A percentile compares a stretch with the other conserved stretches of the same genome.
phyloP scores from a whole-genome alignment of 2,888 invertebrate species.

The Therioaphis trifolii region DNA sequence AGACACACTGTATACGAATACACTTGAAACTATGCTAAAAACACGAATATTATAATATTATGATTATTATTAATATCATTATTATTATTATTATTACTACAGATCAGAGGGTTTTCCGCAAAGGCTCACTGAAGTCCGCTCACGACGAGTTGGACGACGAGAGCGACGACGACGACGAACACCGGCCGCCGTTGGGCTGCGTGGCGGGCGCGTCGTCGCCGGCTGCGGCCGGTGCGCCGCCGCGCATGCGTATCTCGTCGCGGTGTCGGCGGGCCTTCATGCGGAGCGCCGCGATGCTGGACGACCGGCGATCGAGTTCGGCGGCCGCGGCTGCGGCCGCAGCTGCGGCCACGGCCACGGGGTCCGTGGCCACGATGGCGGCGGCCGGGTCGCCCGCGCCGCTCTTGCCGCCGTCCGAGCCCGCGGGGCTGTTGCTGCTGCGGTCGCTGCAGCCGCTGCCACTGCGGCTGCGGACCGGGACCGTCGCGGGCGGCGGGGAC shows the following conservation, averaged over 20 bases:
- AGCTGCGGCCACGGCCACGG: constrained; percentile 65
- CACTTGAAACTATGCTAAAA: too few relatives aligned
- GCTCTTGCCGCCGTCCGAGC: constrained; percentile 74
- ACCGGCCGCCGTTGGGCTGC: background rate
- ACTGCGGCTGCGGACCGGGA: constrained; percentile 65
- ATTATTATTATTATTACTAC: too few relatives aligned
- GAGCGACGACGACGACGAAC: constrained; percentile 37
- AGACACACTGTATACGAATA: too few relatives aligned
- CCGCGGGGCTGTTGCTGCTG: constrained; percentile 76
- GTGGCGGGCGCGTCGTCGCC: constrained; percentile 67
- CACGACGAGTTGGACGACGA: constrained; percentile 24
- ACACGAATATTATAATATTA: too few relatives aligned
- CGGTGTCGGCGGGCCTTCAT: constrained; percentile 90
- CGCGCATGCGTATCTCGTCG: constrained; percentile 73
- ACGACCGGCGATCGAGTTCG: constrained; percentile 75
- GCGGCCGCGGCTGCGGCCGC: constrained; percentile 64
- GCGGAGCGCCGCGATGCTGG: constrained; percentile 87
- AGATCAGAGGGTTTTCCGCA: too few relatives aligned
- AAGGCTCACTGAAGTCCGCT: too few relatives aligned
- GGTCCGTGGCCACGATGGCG: background rate
- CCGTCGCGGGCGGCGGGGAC: background rate
- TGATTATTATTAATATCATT: too few relatives aligned
- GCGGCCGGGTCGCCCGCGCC: background rate
- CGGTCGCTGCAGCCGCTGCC: constrained; percentile 69
- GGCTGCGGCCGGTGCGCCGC: constrained; percentile 77